Base-by-base conservation (phyloP, 2,797 vertebrate genomes). In the Anas bernieri region DNA sequence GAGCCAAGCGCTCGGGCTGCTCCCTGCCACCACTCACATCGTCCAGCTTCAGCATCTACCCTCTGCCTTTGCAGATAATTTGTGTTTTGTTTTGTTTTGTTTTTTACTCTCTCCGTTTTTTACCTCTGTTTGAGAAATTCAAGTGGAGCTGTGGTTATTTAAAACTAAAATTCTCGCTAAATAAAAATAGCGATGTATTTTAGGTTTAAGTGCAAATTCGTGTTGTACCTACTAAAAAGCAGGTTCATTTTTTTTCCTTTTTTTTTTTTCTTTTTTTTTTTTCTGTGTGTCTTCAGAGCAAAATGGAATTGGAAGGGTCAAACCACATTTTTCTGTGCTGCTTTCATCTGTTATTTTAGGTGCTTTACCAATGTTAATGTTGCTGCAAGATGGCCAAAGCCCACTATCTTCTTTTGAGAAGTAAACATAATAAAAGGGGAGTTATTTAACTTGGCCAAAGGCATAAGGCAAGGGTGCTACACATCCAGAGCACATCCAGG, bases 51-150 rank as follows among this genome's bases (percentile, higher is more conserved):
- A 72, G 86, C 55, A n/a, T 45, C 84, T 89, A 86, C 66, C 52
- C 86, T 46, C n/a, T 22, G 86, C 67, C 76, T 94, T 63, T 7
- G 64, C 73, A 82, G 52, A 68, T 77, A 86, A 86, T 90, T 92
- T 93, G 2, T 54, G 68, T 75, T 21, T 92, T 70, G 64, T 67
- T 50, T 93, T 85, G 12, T 86, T 43, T 17, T 94, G 16, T 17
- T 17, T 43, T 91, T 72, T 86, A 68, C 28, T 89, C 89, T 75
- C 89, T 93, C 80, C 17, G 3, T 74, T 92, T 92, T 96, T 95
- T 88, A 59, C 37, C n/a, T 50, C 68, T 37, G 20, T 59, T 86
- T 2, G 28, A 78, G 76, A 9, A 61, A 41, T 41, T 77, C 31
- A 1, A 74, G 30, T 3, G 58, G 75, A 86, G 61, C 54, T 70